Evolutionary conservation across 2,797 vertebrate species (phyloP), one percentile per base, ranked within the genome.

Genomic region (Antennarius maculatus): DNA sequence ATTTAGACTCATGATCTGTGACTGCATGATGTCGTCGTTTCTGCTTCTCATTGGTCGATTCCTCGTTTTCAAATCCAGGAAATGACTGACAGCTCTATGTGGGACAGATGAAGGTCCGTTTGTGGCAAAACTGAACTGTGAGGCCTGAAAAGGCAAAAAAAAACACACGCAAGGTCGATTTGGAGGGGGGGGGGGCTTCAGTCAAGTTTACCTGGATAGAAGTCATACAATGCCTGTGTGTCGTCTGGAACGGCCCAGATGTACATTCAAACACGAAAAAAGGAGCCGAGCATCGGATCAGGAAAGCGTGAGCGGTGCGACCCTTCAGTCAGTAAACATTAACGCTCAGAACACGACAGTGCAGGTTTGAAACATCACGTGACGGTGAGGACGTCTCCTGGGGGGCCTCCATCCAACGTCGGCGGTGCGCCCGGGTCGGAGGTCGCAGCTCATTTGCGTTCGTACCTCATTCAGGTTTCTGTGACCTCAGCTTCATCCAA

Each of bases 231-330:
- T 88, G 86, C 85, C 84, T 85, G 66, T 65, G 78, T 84, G 76
- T 84, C 79, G 28, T 91, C 86, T 89, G 87, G 87, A 79, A 47
- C 71, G 74, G 71, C 54, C 79, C 85, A 89, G 17, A 87, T 89
- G 91, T 91, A 96, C 94, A 95, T 96, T 95, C 95, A 95, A 92
- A 84, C 84, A 23, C 1, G 74, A 86, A 88, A 88, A 57, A 71
- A 86, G 75, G 88, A 87, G 90, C 91, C 77, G 70, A 28, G 88
- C 89, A 23, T 87, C 84, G 69, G 86, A 92, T 88, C 86, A 89
- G 86, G 76, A 86, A 81, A 85, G 74, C 66, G 53, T 63, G 82
- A 92, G 93, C 84, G 91, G 90, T 92, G 91, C 90, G 88, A 85
- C 91, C 83, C 69, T 80, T 77, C 61, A 71, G 57, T 91, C 89